Base-by-base conservation (phyloP, 2,113 vertebrate species). In the Phainopepla nitens region DNA sequence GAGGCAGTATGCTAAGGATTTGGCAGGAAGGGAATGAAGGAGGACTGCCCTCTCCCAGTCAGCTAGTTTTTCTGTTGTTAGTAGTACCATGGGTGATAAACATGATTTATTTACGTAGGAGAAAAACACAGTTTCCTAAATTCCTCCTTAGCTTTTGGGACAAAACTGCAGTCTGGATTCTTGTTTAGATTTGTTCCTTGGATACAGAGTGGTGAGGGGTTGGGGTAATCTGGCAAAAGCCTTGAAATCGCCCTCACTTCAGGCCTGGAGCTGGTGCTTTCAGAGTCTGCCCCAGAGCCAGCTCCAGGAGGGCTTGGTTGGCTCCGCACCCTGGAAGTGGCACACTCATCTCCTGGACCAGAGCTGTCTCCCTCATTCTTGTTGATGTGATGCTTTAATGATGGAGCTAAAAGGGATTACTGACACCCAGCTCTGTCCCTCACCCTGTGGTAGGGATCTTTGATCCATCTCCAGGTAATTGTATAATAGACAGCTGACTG, bases 401-500 rank as follows among this genome's bases (percentile, higher is more conserved):
- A 51, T 92, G 87, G 69, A 60, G 68, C 76, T 94, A 69, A 91
- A 64, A 87, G 15, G 1, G 69, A 73, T 97, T 92, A 94, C 10
- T 42, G 76, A 56, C 76, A 68, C 61, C 42, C 78, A 86, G 86
- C 91, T 86, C 68, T 87, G 47, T 78, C 72, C 77, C 47, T 61
- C 64, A 39, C 22, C 19, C 80, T 2, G 2, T 84, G 60, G 60
- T 69, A 89, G 80, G 83, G 82, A 51, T 92, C 90, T 92, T 83
- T 77, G 76, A 89, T 96, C 82, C 44, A 7, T 53, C 56, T 89
- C 84, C 65, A 79, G 88, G 80, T 94, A 57, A 89, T 92, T 92
- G 81, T 78, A 6, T 47, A 82, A 57, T 24, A 73, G 57, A n/a
- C 60, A 68, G 27, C 64, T 88, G 79, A 15, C 54, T 62, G 4